Percentiles rank a stretch among this genome's conserved stretches.
phyloP scores from a whole-genome alignment of 2,888 invertebrate species.

The Hirtodrosophila histrioides region DNA sequence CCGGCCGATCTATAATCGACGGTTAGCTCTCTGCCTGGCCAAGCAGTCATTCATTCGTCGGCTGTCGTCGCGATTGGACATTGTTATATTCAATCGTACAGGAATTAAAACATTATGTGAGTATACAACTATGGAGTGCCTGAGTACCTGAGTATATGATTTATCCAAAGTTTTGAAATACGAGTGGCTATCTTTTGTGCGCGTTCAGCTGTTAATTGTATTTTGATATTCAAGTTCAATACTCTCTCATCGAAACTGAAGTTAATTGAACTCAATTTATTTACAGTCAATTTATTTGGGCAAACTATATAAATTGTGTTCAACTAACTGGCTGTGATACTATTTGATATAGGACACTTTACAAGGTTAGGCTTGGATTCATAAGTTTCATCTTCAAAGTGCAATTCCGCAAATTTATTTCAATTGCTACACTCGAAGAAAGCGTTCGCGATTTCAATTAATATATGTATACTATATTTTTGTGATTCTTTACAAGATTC shows the following conservation, averaged over 20 bases:
- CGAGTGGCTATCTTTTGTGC: constrained; percentile 29
- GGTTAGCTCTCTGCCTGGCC: constrained; percentile 21
- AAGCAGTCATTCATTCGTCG: constrained; percentile 55
- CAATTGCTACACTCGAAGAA: constrained; percentile 29
- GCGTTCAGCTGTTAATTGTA: constrained; percentile 35
- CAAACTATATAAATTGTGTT: constrained; percentile 20
- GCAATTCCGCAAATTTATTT: constrained; percentile 49
- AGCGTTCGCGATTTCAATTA: not conserved
- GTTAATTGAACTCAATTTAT: constrained; percentile 67
- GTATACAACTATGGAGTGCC: constrained; percentile 21
- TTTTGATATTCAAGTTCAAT: constrained; percentile 53
- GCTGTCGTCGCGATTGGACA: constrained; percentile 56
- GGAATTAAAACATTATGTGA: constrained; percentile 29
- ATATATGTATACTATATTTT: not conserved
- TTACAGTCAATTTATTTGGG: constrained; percentile 34
- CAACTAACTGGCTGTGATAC: constrained; percentile 2
- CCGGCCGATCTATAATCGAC: constrained; percentile 56
- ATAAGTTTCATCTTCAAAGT: constrained; percentile 25
- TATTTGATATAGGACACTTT: constrained; percentile 6
- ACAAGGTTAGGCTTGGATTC: constrained; percentile 29
- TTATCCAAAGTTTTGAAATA: constrained; percentile 13
- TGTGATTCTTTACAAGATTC: no score
- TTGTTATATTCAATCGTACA: constrained; percentile 5
- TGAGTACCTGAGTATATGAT: not conserved
- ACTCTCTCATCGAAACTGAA: constrained; percentile 28